Evolutionary conservation across 2,888 invertebrate species (phyloP).

Genomic region (Leptopterna dolabrata): DNA sequence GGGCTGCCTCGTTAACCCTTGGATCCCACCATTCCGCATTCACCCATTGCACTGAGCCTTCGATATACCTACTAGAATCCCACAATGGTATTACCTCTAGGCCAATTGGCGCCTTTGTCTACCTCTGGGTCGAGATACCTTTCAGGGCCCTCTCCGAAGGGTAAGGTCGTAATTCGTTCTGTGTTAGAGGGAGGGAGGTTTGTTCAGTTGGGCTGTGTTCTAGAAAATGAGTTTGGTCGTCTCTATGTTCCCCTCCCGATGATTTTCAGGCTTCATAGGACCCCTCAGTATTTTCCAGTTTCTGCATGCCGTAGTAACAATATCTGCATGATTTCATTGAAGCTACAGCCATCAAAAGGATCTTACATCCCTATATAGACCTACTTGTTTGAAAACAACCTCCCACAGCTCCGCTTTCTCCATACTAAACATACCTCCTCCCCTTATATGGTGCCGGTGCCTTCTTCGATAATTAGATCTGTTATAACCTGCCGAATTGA

Average conservation of each 20-base stretch:
- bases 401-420: too few relatives aligned
- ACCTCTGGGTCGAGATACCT: conserved; percentile 4
- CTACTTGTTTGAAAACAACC: too few relatives aligned
- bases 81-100: conserved; percentile 48
- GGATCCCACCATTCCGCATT: not conserved
- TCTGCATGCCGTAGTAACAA: not conserved
- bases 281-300: not conserved
- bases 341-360: not conserved
- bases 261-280: not conserved
- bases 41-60: not conserved
- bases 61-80: conserved; percentile 35
- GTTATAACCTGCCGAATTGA: too few relatives aligned
- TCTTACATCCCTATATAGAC: not conserved
- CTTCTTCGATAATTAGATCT: too few relatives aligned
- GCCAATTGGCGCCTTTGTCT: conserved; percentile 51
- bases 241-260: not conserved
- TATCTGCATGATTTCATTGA: not conserved
- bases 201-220: not conserved
- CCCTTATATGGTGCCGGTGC: too few relatives aligned
- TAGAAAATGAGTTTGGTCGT: not conserved
- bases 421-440: too few relatives aligned
- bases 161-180: conserved; percentile 47
- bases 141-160: not conserved
- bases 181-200: not conserved
- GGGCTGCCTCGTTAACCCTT: conserved; percentile 46